Base-by-base conservation (phyloP, 2,888 invertebrate species). In the Caenorhabditis zanzibari region DNA sequence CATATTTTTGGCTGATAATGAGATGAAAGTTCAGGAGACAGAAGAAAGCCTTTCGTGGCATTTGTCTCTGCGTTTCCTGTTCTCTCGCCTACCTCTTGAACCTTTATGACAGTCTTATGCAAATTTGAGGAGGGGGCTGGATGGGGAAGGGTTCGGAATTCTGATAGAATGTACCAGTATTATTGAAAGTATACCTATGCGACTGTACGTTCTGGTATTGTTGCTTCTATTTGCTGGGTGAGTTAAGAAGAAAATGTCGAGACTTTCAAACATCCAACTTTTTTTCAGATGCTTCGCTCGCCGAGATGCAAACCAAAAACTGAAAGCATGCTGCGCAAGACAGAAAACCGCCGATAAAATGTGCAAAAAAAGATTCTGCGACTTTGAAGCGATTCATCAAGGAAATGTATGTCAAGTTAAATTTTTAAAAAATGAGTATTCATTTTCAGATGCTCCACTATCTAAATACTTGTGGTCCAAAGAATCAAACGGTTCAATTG, bases 311-410 rank as follows among this genome's bases (percentile, higher is more conserved):
- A 90, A 90, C 63, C 86, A 90, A 52, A 89, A 89, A 56, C 73
- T 91, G 41, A 90, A 91, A 66, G 85, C 88, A 9, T 91, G 91
- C 58, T 91, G 91, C 85, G 90, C 91, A 19, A 71, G 90, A 19
- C 91, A 91, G 79, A 90, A 87, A 63, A 83, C 75, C 9, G 91
- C 91, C 9, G 91, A 91, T 66, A 89, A 89, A 77, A 82, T 84
- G 54, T 91, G 91, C 83, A 91, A 91, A 54, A 81, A 88, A 24
- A 58, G 85, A 63, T 91, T 90, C 80, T 91, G 91, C 68, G 91
- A 91, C 61, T 91, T 91, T 71, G 85, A 89, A 52, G 84, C 87
- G 0, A 89, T 91, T 35, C 86, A 88, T 54, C 90, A 90, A 71
- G 86, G 90, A 56, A 90, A 91, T 69, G 91, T 90, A 41, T 72